Percentiles rank a stretch among this genome's conserved stretches.
Conservation (phyloP, 2,113 vertebrate species). For the Dasyprocta punctata region DNA sequence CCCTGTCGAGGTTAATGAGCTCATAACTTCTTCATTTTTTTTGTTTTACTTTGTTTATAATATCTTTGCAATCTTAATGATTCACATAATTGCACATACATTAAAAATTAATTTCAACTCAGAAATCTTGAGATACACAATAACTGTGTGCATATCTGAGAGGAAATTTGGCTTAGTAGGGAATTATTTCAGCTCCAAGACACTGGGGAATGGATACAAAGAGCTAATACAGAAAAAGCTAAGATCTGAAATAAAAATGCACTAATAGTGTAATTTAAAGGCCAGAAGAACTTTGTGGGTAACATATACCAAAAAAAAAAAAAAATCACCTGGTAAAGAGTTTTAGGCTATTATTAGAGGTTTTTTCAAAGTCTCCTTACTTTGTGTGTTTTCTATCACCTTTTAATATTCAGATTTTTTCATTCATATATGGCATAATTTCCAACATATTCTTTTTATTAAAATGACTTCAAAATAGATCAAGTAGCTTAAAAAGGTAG, state of each 20-base stretch:
- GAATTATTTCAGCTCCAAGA: constrained; percentile 48
- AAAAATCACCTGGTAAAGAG: constrained; percentile 4
- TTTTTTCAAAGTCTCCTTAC: not conserved
- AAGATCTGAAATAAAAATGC: not conserved
- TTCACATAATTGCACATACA: constrained; percentile 67
- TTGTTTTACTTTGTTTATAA: constrained; percentile 66
- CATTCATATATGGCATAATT: not conserved
- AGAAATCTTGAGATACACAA: constrained; percentile 50
- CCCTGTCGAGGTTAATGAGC: constrained; percentile 55
- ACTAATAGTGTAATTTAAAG: not conserved
- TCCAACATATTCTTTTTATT: not conserved
- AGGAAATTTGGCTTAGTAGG: constrained; percentile 35
- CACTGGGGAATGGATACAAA: not conserved
- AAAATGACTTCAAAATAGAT: not conserved
- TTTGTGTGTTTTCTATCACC: not conserved
- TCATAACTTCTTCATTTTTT: constrained; percentile 56
- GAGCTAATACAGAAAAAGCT: not conserved
- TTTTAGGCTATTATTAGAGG: constrained; percentile 10
- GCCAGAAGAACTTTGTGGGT: not conserved
- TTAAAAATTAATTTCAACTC: constrained; percentile 70
- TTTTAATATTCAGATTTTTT: constrained; percentile 8
- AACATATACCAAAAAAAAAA: not conserved
- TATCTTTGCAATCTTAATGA: constrained; percentile 68
- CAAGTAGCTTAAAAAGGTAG: not conserved
- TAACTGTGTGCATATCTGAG: constrained; percentile 12